Evolutionary conservation across 2,113 vertebrate genomes (phyloP), one percentile per base, ranked within the genome.

Genomic region (Albula glossodonta): DNA sequence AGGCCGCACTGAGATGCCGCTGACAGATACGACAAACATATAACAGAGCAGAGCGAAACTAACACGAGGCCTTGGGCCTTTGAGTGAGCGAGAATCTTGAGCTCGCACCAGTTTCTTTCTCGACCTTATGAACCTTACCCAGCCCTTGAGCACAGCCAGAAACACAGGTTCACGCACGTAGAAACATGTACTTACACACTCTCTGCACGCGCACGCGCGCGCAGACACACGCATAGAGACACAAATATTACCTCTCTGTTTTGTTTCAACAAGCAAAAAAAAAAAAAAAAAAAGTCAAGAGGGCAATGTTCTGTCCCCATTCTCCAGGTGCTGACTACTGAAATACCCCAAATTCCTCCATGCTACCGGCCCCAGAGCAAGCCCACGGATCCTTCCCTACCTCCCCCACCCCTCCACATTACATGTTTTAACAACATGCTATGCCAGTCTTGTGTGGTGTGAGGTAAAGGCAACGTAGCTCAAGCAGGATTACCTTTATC

Each of bases 71-170:
- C 6, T 56, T 56, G 6, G 12, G 53, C 53, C 12, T 7, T 7
- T 9, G 12, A 6, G 12, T 12, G 12, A 56, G 53, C 7, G 6
- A 56, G 53, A 9, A 56, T 56, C 53, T 12, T 56, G 12, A 56
- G 53, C 7, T 56, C 6, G 53, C 12, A 56, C 53, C 53, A 56
- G 19, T 74, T 74, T 10, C 7, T 74, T 31, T 22, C 22, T 74
- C 85, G 86, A 88, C 86, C 89, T 86, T 88, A 82, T 91, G 87
- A 91, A 87, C 86, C 50, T 56, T 56, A n/a, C 17, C 17, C 77
- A 81, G 31, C 31, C 31, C 31, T 41, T 41, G 31, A 41, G 31
- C 86, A 2, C 63, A 31, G 15, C 6, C 9, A 60, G 12, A 56
- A 31, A 19, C 82, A 83, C 79, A 53, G 4, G 17, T 19, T 1